A percentile compares a stretch with the other conserved stretches of the same genome.
Conservation (phyloP, 2,797 vertebrate genomes). For the Lophotriccus pileatus region DNA sequence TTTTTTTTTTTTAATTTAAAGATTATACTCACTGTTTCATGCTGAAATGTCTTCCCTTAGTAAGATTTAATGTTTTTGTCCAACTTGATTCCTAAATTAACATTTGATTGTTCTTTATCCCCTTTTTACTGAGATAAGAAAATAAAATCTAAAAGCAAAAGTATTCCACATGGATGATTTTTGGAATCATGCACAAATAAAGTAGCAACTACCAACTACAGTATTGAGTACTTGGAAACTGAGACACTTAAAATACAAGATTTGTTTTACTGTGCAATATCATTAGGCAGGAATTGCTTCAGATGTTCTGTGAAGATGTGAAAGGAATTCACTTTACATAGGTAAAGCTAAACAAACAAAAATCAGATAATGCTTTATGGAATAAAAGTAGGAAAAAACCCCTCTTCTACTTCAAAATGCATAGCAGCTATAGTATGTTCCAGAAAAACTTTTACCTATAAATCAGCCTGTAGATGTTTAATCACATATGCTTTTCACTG, state of each 20-base stretch:
- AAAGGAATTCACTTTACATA: not conserved
- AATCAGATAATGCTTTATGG: not conserved
- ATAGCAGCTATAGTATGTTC: not conserved
- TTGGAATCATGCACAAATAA: not conserved
- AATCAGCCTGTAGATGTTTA: not conserved
- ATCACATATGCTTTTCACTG: not conserved
- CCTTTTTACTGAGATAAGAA: not conserved
- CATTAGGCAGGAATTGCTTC: not conserved
- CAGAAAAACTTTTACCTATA: not conserved
- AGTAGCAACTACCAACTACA: not conserved
- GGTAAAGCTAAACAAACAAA: not conserved
- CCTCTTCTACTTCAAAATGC: not conserved
- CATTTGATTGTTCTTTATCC: not conserved
- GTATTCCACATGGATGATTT: not conserved
- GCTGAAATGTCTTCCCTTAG: not conserved
- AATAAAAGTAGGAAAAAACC: not conserved
- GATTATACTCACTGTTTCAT: not conserved
- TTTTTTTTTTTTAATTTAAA: not conserved
- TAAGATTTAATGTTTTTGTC: not conserved
- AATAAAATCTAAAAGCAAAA: not conserved
- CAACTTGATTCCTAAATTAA: not conserved
- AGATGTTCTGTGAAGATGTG: not conserved
- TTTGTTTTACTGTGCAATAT: not conserved
- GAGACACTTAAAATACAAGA: not conserved
- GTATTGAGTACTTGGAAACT: not conserved